Evolutionary conservation across 2,888 invertebrate species (phyloP), one percentile per base, ranked within the genome.

Genomic region (Carpatolechia fugitivella): DNA sequence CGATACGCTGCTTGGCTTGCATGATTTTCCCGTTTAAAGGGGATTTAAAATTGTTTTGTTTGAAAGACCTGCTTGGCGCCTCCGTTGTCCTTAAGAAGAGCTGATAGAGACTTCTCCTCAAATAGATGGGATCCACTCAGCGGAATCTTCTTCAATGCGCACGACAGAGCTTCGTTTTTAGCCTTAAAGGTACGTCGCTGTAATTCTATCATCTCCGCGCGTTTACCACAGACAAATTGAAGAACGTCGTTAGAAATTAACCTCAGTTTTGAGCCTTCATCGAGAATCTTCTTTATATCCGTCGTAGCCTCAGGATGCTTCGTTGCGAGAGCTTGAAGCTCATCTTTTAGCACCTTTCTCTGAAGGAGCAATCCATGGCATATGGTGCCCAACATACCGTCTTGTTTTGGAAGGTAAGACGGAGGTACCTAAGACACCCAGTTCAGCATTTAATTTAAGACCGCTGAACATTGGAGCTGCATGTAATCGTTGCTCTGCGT

Each of bases 211-310:
- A 46, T 57, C 16, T 61, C 58, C 0, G 61, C 54, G 4, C 63
- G 24, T 38, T 57, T 50, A 4, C 58, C 63, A 50, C 60, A 59
- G 11, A 57, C 52, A 33, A 33, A 62, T 16, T 63, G 61, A n/a
- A 63, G 30, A 0, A 63, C 48, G 11, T 61, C 55, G 31, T 63
- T 59, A 7, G 63, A 60, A 0, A 49, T 35, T 14, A 29, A 2
- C 29, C 46, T 13, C 30, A 60, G 57, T 1, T 41, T 29, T 1
- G 60, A 56, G 10, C 56, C 56, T 3, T 57, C 41, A 4, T 11
- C 11, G 10, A 57, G 5, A 16, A 60, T 30, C 3, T 31, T 40
- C 18, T 49, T 41, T 1, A 57, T 38, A 20, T 50, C 40, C 8
- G 40, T 52, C 0, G 48, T 14, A 11, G 52, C 48, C 11, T 47